phyloP scores from a whole-genome alignment of 1,140 invertebrate genomes.

The Scaptomyza montana region DNA sequence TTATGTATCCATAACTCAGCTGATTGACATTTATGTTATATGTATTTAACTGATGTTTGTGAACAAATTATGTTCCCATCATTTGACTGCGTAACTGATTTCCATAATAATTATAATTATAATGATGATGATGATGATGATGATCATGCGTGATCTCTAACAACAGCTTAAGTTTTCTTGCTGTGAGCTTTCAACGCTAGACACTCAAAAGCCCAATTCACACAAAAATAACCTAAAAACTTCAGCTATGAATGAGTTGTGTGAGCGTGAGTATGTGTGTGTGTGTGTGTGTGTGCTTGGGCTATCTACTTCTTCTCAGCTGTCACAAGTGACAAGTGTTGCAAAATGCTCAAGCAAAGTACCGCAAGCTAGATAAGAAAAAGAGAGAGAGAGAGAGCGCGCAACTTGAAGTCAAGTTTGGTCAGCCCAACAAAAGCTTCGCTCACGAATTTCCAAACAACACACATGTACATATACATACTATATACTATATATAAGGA shows the following conservation, averaged over 20 bases:
- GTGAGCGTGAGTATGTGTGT: no score
- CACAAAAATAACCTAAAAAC: no score
- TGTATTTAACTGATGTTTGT: no score
- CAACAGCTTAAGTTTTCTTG: neutral
- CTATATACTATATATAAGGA: neutral
- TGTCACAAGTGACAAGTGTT: conserved; percentile 67
- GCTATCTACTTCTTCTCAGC: conserved; percentile 5
- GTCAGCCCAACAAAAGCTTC: conserved; percentile 7
- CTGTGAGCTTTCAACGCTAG: conserved; percentile 12
- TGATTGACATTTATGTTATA: no score
- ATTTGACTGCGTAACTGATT: conserved; percentile 20
- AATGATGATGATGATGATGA: conserved; percentile 12
- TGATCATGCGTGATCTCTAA: conserved; percentile 10
- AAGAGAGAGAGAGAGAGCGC: neutral
- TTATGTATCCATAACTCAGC: no score
- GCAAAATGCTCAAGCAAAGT: conserved; percentile 51
- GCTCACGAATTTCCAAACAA: conserved; percentile 23
- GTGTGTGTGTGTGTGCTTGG: no score
- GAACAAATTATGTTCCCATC: neutral
- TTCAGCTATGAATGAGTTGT: conserved; percentile 24
- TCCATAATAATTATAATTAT: conserved; percentile 9
- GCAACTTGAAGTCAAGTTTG: conserved; percentile 64
- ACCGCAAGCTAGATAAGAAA: conserved; percentile 34
- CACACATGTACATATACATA: no score
- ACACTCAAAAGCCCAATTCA: neutral